Evolutionary conservation across 1,140 invertebrate species (phyloP).

Genomic region (Drosophila elegans): DNA sequence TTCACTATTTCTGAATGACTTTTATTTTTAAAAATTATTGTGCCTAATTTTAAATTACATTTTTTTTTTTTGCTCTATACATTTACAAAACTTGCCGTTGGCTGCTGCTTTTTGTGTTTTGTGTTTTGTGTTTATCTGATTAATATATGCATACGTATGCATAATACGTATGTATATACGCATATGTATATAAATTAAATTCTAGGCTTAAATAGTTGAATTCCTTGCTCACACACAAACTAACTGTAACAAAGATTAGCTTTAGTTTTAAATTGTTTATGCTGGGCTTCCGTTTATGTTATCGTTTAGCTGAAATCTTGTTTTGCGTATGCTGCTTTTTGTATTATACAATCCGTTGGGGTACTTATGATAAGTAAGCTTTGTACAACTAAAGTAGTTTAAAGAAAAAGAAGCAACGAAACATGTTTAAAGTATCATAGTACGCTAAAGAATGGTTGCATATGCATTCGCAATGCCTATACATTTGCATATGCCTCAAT

Average conservation of each 20-base stretch:
- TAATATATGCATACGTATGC: constrained; percentile 28
- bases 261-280: constrained; percentile 67
- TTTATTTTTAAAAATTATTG: constrained; percentile 73
- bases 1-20: constrained; percentile 54
- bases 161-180: constrained; percentile 10
- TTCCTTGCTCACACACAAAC: constrained; percentile 69
- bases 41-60: constrained; percentile 76
- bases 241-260: constrained; percentile 60
- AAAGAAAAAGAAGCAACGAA: constrained; percentile 80
- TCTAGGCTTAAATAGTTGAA: constrained; percentile 81
- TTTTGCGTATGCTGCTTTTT: constrained; percentile 21
- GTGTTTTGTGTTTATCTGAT: constrained; percentile 31
- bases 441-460: constrained; percentile 39
- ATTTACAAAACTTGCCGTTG: constrained; percentile 70
- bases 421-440: constrained; percentile 51
- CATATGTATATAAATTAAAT: constrained; percentile 62
- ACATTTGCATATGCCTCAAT: constrained; percentile 55
- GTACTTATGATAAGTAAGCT: constrained; percentile 61
- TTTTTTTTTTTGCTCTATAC: constrained; percentile 65
- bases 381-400: constrained; percentile 81
- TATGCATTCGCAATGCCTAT: constrained; percentile 55
- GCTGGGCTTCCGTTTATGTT: constrained; percentile 50
- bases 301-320: constrained; percentile 44
- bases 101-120: constrained; percentile 35
- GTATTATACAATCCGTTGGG: constrained; percentile 64